These are phyloP conservation scores for Psettodes erumei DNA, from an alignment of 2,113 vertebrate genomes.

Conservation along the genomic window DNA sequence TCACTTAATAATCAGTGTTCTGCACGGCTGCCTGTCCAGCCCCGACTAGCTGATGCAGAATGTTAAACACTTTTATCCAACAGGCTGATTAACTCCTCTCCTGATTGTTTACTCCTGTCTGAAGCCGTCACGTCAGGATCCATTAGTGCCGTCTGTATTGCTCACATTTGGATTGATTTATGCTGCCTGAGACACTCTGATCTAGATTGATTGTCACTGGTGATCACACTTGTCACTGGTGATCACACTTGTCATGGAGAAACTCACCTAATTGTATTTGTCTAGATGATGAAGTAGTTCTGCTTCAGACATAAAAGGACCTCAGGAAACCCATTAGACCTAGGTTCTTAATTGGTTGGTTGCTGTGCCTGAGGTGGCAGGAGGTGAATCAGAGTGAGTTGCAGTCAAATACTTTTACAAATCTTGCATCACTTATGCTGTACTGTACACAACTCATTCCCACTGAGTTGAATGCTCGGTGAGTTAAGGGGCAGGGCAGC, in stretches of 20 bases:
- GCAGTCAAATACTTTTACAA: conserved; percentile 29
- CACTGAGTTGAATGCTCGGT: neutral
- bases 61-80: conserved; percentile 71
- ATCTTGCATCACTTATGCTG: neutral
- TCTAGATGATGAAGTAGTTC: conserved; percentile 75
- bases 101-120: conserved; percentile 77
- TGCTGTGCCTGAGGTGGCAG: conserved; percentile 25
- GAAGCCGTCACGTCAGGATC: conserved; percentile 64
- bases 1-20: conserved; percentile 72
- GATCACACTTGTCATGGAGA: conserved; percentile 70
- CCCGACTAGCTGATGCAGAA: conserved; percentile 66
- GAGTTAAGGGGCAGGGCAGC: neutral
- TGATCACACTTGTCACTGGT: conserved; percentile 69
- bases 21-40: conserved; percentile 63
- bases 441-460: neutral
- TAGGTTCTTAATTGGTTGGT: conserved; percentile 33
- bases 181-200: conserved; percentile 68
- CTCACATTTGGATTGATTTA: conserved; percentile 74
- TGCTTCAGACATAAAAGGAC: conserved; percentile 65
- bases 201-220: conserved; percentile 71
- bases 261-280: conserved; percentile 70
- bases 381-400: conserved; percentile 7
- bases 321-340: conserved; percentile 31
- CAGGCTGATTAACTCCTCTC: conserved; percentile 71
- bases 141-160: conserved; percentile 64